Percentiles rank a stretch among this genome's conserved stretches.
Conservation (phyloP, 2,888 invertebrate genomes). For the Tetragnatha montana region DNA sequence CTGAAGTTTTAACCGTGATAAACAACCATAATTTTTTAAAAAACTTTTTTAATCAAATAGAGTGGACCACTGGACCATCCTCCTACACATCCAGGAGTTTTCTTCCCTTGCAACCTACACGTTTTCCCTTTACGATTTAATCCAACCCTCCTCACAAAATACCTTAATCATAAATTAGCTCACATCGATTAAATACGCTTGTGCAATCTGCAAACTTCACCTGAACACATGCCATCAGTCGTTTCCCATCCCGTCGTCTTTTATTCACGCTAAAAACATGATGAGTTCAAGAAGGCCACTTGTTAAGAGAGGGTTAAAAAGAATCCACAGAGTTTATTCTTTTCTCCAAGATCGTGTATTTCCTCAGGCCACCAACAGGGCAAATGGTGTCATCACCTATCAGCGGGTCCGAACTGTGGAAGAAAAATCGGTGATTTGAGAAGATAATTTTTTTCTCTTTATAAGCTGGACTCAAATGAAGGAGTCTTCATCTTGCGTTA, state of each 20-base stretch:
- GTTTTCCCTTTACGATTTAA: too few species aligned
- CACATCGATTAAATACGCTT: not conserved
- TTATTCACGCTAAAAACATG: conserved; percentile 6
- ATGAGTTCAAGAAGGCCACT: conserved; percentile 32
- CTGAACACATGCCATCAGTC: not conserved
- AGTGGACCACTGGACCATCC: too few species aligned
- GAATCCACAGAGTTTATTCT: conserved; percentile 16
- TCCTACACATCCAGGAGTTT: too few species aligned
- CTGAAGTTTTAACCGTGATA: too few species aligned
- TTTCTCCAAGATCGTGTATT: conserved; percentile 19
- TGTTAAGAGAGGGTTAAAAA: conserved; percentile 8
- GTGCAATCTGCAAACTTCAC: conserved; percentile 1
- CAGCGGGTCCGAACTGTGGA: not conserved
- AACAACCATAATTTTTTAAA: too few species aligned
- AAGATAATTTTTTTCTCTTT: not conserved
- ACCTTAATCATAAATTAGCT: not conserved
- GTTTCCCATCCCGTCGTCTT: conserved; percentile 18
- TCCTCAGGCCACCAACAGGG: conserved; percentile 22
- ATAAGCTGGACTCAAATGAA: too few species aligned
- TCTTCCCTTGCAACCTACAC: too few species aligned
- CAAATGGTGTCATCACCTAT: conserved; percentile 26
- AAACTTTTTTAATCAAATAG: too few species aligned
- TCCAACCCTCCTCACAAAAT: not conserved
- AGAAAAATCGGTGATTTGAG: not conserved
- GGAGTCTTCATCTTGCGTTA: too few species aligned